Conservation (phyloP, 2,888 invertebrate species). For the Brachypalpus laphriformis region DNA sequence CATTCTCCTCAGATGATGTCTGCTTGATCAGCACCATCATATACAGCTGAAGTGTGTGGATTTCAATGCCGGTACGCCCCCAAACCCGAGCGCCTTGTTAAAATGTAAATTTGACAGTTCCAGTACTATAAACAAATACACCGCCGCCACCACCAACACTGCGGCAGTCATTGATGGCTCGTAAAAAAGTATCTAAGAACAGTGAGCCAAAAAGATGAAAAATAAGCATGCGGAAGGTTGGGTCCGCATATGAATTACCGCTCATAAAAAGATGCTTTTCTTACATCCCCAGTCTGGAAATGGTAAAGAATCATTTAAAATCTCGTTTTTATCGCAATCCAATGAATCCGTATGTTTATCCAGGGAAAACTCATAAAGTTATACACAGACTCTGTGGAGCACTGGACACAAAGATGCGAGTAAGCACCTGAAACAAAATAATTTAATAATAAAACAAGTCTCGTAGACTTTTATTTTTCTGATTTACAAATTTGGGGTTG, state of each 20-base stretch:
- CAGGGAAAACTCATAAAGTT: not conserved
- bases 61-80: not conserved
- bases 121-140: not conserved
- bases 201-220: not conserved
- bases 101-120: constrained; percentile 21
- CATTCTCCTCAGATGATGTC: constrained; percentile 1
- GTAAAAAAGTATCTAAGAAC: not conserved
- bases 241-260: constrained; percentile 9
- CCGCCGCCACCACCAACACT: not conserved
- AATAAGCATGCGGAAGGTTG: not conserved
- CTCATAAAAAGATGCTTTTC: constrained; percentile 19
- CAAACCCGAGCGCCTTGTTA: not conserved
- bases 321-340: constrained; percentile 18
- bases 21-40: not conserved
- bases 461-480: not conserved
- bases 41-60: not conserved
- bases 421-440: not conserved
- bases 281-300: not conserved
- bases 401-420: not conserved
- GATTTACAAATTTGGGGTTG: not conserved
- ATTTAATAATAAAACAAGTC: not conserved
- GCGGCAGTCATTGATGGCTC: constrained; percentile 10
- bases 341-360: constrained; percentile 9
- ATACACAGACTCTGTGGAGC: not conserved
- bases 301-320: constrained; percentile 2